Evolutionary conservation across 2,113 vertebrate species (phyloP).

Genomic region (Notechis scutatus): DNA sequence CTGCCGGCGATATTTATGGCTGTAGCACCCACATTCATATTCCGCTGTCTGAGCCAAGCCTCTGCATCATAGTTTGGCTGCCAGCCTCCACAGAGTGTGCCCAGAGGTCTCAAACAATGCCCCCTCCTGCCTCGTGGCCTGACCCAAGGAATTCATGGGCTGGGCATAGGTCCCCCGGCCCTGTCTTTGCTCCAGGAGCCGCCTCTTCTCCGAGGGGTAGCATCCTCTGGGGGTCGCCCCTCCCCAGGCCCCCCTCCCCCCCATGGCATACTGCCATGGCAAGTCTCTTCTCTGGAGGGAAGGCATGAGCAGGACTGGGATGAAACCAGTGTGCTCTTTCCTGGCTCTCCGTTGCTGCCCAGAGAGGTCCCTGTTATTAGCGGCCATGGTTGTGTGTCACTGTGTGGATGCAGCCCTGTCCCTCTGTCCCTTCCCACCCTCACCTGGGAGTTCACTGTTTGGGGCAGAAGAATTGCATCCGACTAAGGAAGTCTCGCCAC

Average conservation of each 20-base stretch:
- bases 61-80: not conserved
- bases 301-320: not conserved
- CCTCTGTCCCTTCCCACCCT: not conserved
- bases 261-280: not conserved
- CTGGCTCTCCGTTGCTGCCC: not conserved
- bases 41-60: not conserved
- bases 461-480: not conserved
- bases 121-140: accelerated
- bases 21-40: not conserved
- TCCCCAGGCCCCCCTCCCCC: not conserved
- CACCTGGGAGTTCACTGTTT: not conserved
- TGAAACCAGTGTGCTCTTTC: not conserved
- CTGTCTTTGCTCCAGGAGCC: slow-evolving; percentile 18
- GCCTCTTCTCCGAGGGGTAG: not conserved
- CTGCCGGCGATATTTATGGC: not conserved
- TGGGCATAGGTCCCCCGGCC: not conserved
- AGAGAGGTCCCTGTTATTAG: not conserved
- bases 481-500: not conserved
- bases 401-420: not conserved
- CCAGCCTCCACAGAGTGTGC: not conserved
- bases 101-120: not conserved
- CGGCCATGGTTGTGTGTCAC: not conserved
- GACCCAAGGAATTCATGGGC: not conserved
- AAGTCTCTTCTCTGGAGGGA: not conserved
- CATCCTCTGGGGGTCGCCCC: not conserved